Evolutionary conservation across 2,797 vertebrate species (phyloP).

Genomic region (Remorina albescens): DNA sequence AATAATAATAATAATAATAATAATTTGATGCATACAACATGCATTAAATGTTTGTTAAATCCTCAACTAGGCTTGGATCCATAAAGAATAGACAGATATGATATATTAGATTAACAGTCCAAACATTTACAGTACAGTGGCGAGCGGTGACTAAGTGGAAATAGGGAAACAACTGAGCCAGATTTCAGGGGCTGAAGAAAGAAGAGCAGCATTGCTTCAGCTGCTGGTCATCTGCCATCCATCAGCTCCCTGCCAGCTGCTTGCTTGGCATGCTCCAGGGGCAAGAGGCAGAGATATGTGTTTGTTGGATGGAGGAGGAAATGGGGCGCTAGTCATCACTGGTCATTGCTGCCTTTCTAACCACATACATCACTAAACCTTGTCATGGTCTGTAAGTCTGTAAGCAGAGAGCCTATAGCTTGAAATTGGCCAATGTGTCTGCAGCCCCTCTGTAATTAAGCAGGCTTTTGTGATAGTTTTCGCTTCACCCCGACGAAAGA

Average conservation of each 20-base stretch:
- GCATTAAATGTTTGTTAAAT: slow-evolving; percentile 26
- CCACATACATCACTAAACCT: slow-evolving; percentile 65
- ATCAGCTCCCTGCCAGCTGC: slow-evolving; percentile 80
- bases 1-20: too few relatives aligned
- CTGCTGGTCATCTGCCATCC: slow-evolving; percentile 77
- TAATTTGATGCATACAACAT: too few relatives aligned
- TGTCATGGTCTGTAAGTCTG: slow-evolving; percentile 50
- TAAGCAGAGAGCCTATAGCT: slow-evolving; percentile 50
- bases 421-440: slow-evolving; percentile 53
- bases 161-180: slow-evolving; percentile 38
- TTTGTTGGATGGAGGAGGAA: slow-evolving; percentile 44
- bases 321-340: slow-evolving; percentile 66
- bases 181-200: slow-evolving; percentile 44
- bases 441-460: slow-evolving; percentile 73
- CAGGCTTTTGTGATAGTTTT: slow-evolving; percentile 61
- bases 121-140: slow-evolving; percentile 23
- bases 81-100: background rate
- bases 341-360: slow-evolving; percentile 63
- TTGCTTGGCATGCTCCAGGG: slow-evolving; percentile 69
- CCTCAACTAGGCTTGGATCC: slow-evolving; percentile 5
- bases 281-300: slow-evolving; percentile 56
- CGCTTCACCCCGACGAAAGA: slow-evolving; percentile 53
- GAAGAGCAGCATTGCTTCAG: slow-evolving; percentile 57
- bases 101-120: slow-evolving; percentile 17
- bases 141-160: slow-evolving; percentile 34